Evolutionary conservation across 2,797 vertebrate genomes (phyloP).

Genomic region (Paratrypauchen microcephalus): DNA sequence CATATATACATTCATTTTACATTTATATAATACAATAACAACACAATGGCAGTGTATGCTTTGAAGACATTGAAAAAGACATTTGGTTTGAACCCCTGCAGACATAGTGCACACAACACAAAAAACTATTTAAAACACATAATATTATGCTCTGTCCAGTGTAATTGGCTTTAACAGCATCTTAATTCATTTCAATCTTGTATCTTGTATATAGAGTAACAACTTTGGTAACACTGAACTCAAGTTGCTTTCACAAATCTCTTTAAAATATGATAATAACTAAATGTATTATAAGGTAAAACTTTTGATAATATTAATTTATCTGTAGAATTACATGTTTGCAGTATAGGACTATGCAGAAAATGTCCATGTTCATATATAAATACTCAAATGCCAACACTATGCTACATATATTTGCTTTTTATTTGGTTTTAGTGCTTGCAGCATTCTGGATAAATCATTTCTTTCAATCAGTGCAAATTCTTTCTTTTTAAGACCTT

Average conservation of each 20-base stretch:
- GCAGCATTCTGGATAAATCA: constrained; percentile 72
- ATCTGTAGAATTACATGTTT: neutral
- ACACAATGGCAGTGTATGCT: constrained; percentile 65
- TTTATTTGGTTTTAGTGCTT: constrained; percentile 80
- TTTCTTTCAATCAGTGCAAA: constrained; percentile 75
- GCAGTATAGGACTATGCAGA: neutral
- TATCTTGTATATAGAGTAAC: constrained; percentile 13
- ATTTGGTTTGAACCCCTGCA: constrained; percentile 74
- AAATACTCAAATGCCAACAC: constrained; percentile 57
- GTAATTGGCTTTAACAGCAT: constrained; percentile 13
- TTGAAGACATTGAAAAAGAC: constrained; percentile 43
- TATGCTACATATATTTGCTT: constrained; percentile 78
- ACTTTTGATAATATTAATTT: constrained; percentile 11
- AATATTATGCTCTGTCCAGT: constrained; percentile 36
- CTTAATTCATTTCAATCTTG: constrained; percentile 9
- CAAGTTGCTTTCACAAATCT: neutral
- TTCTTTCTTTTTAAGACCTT: constrained; percentile 29
- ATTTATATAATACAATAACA: constrained; percentile 52
- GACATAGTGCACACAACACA: constrained; percentile 72
- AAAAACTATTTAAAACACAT: constrained; percentile 36
- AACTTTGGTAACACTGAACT: constrained; percentile 53
- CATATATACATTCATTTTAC: constrained; percentile 71
- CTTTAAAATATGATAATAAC: constrained; percentile 13
- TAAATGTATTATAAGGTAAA: constrained; percentile 5
- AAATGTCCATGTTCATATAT: constrained; percentile 54